phyloP scores from a whole-genome alignment of 2,797 vertebrate genomes.

The Masticophis lateralis region DNA sequence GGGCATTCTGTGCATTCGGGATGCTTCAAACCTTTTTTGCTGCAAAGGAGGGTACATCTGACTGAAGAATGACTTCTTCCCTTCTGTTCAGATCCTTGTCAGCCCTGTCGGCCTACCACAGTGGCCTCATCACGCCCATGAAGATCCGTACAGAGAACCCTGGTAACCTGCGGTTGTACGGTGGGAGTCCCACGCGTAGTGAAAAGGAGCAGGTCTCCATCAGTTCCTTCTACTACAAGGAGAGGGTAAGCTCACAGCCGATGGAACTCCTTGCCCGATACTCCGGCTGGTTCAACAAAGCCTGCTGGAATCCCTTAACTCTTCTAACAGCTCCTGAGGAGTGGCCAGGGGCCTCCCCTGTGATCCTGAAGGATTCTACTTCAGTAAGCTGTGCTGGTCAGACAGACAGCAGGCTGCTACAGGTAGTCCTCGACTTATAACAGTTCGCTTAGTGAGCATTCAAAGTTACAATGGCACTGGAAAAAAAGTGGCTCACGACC shows the following conservation, averaged over 20 bases:
- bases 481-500: neutral
- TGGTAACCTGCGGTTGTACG: conserved; percentile 87
- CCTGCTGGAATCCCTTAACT: neutral
- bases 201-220: conserved; percentile 98
- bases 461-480: neutral
- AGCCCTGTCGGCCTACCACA: conserved; percentile 92
- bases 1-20: neutral
- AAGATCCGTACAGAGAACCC: conserved; percentile 95
- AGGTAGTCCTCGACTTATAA: neutral
- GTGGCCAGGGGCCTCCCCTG: neutral
- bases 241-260: conserved; percentile 80
- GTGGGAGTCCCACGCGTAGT: conserved; percentile 89
- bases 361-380: neutral
- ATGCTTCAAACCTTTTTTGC: no score
- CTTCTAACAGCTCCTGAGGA: neutral
- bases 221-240: conserved; percentile 98
- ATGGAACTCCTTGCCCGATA: neutral
- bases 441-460: neutral
- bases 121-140: conserved; percentile 92
- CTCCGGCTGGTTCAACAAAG: neutral
- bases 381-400: conserved; percentile 17
- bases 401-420: neutral
- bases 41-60: no score
- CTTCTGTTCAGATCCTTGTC: conserved; percentile 83
- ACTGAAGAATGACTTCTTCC: neutral